Evolutionary conservation across 2,797 vertebrate species (phyloP), one percentile per base, ranked within the genome.

Genomic region (Salarias fasciatus): DNA sequence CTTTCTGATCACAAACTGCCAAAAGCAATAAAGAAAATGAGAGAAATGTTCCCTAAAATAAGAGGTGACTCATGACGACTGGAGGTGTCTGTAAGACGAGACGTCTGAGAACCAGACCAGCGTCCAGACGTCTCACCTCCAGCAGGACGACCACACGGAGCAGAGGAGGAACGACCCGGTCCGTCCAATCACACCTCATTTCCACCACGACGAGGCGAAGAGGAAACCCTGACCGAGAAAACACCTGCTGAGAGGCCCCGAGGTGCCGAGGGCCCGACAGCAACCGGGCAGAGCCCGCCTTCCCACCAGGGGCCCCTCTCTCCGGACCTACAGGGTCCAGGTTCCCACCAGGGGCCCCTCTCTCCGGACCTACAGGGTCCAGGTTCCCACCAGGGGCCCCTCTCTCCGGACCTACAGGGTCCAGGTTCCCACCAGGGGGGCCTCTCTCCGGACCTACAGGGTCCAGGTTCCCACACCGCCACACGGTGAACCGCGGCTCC

Each of bases 401-500:
- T n/a, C n/a, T n/a, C n/a, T n/a, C n/a, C n/a, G n/a, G n/a, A n/a
- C n/a, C n/a, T n/a, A n/a, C 57, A 67, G 83, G 86, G 80, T 63
- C 11, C 61, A 50, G 48, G 63, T 50, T 63, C 41, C 63, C 6
- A 0, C 49, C 13, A n/a, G 62, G 43, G 65, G n/a, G n/a, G n/a
- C n/a, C n/a, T n/a, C n/a, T n/a, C n/a, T n/a, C n/a, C n/a, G n/a
- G n/a, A n/a, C n/a, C n/a, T n/a, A n/a, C n/a, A n/a, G n/a, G n/a
- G n/a, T n/a, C n/a, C n/a, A n/a, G n/a, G n/a, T 85, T 87, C 86
- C 73, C 82, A 88, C 64, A 69, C 53, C 57, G 81, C 33, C 57
- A 56, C 40, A 48, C 42, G 42, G 37, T 52, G 47, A 52, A 55
- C 38, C 7, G 13, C 30, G 68, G 33, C 8, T 29, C 31, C 66